Conservation (phyloP, 2,113 vertebrate species). For the Sus scrofa region T2T-Sscrofa CM000813.6:10241501-10242000, state of each 20-base stretch:
- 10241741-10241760: background rate
- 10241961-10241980: accelerated
- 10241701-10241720: background rate
- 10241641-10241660: no score
- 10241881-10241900: background rate
- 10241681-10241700: no score
- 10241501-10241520: no score
- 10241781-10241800: background rate
- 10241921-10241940: accelerated
- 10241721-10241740: no score
- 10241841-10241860: background rate
- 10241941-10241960: background rate
- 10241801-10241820: no score
- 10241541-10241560: no score
- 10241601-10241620: no score
- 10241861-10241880: background rate
- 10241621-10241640: no score
- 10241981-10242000: background rate
- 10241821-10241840: background rate
- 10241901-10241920: background rate
- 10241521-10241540: no score
- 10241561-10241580: no score
- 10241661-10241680: no score
- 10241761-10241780: background rate
- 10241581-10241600: no score